These are phyloP conservation scores for Spinus pinus DNA, from an alignment of 2,797 vertebrate species.

Conservation along the genomic window DNA sequence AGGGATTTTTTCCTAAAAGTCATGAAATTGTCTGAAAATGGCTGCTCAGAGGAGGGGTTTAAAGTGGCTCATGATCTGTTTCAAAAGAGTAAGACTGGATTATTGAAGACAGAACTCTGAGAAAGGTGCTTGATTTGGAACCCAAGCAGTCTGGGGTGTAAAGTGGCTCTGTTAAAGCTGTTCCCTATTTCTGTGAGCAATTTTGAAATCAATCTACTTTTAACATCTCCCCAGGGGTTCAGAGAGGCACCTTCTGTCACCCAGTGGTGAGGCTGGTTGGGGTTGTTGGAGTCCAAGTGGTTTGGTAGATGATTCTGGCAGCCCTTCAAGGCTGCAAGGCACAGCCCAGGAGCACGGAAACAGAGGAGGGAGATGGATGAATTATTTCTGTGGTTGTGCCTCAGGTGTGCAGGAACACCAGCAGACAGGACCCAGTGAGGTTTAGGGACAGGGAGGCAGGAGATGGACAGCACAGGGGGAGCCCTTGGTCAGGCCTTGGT, in stretches of 20 bases:
- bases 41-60: background rate
- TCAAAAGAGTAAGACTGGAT: background rate
- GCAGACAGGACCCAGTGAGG: too few species aligned
- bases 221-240: background rate
- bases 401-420: background rate
- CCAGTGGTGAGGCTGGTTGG: accelerated
- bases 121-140: background rate
- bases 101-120: accelerated
- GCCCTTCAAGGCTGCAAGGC: background rate
- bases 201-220: background rate
- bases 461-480: background rate
- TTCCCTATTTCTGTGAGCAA: background rate
- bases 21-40: background rate
- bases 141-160: accelerated
- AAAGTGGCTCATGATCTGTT: background rate
- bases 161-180: background rate
- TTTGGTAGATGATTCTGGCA: background rate
- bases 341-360: background rate
- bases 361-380: background rate
- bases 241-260: too few species aligned
- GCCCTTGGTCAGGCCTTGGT: background rate
- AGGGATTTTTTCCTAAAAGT: constrained; percentile 9
- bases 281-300: background rate
- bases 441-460: background rate
- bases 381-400: background rate